Percentiles rank a stretch among this genome's conserved stretches.
Evolutionary conservation across 1,140 invertebrate genomes (phyloP).

Genomic region (Cepaea nemoralis): DNA sequence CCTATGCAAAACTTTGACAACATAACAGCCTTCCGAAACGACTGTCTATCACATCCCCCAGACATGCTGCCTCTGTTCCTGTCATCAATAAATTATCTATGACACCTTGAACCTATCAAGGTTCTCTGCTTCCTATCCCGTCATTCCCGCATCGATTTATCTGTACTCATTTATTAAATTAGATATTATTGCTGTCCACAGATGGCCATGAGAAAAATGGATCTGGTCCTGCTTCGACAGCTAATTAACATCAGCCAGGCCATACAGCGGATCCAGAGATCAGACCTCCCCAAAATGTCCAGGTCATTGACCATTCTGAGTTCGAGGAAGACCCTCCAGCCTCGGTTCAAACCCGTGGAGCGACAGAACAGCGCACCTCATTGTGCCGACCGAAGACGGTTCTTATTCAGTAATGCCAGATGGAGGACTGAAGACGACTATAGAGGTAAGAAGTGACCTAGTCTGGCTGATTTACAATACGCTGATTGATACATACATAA

Average conservation of each 20-base stretch:
- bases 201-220: conserved; percentile 2
- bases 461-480: too few species aligned
- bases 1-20: too few species aligned
- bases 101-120: too few species aligned
- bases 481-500: too few species aligned
- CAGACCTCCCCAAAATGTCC: not conserved
- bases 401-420: not conserved
- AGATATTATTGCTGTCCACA: not conserved
- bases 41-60: too few species aligned
- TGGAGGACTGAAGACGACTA: not conserved
- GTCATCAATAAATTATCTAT: too few species aligned
- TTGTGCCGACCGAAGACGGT: not conserved
- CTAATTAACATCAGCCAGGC: not conserved
- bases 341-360: not conserved
- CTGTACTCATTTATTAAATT: too few species aligned
- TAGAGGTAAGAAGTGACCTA: not conserved
- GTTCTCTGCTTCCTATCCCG: too few species aligned
- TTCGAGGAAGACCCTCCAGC: not conserved
- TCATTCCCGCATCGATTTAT: too few species aligned
- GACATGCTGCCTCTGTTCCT: too few species aligned
- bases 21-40: too few species aligned
- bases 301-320: not conserved
- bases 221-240: not conserved
- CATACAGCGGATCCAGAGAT: not conserved
- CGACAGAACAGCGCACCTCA: not conserved